Evolutionary conservation across 1,140 invertebrate species (phyloP).

Genomic region (Drosophila tropicalis): DNA sequence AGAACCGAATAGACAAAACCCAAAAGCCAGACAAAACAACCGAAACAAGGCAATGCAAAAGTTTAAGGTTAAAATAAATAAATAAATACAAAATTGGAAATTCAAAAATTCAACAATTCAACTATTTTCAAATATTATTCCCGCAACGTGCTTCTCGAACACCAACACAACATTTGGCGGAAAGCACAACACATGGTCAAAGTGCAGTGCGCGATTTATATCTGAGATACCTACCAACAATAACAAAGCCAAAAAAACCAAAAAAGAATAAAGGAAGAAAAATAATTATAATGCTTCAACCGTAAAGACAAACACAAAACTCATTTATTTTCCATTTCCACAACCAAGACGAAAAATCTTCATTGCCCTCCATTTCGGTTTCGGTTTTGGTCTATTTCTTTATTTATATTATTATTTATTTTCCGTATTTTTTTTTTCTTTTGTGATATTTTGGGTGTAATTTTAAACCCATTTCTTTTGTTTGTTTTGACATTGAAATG

Average conservation of each 20-base stretch:
- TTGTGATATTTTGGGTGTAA: conserved; percentile 49
- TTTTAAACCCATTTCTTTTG: conserved; percentile 65
- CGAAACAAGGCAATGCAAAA: conserved; percentile 38
- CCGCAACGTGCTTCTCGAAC: conserved; percentile 3
- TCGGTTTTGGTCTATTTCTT: background rate
- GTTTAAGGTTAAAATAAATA: conserved; percentile 65
- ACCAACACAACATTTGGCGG: conserved; percentile 16
- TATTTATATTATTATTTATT: background rate
- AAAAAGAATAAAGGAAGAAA: background rate
- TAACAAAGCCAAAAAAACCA: conserved; percentile 19
- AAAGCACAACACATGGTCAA: conserved; percentile 47
- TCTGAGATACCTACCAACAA: conserved; percentile 16
- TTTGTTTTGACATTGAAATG: conserved; percentile 74
- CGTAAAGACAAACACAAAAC: conserved; percentile 35
- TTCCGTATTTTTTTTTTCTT: background rate
- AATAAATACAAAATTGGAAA: conserved; percentile 45
- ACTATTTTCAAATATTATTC: conserved; percentile 27
- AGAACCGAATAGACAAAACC: conserved; percentile 8
- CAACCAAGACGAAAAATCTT: background rate
- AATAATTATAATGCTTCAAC: conserved; percentile 19
- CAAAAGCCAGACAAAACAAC: conserved; percentile 15
- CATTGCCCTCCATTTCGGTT: background rate
- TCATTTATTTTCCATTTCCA: conserved; percentile 56
- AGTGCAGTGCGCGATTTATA: conserved; percentile 57
- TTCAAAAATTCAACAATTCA: background rate